Evolutionary conservation across 2,797 vertebrate genomes (phyloP), one percentile per base, ranked within the genome.

Genomic region (Vireo griseus): DNA sequence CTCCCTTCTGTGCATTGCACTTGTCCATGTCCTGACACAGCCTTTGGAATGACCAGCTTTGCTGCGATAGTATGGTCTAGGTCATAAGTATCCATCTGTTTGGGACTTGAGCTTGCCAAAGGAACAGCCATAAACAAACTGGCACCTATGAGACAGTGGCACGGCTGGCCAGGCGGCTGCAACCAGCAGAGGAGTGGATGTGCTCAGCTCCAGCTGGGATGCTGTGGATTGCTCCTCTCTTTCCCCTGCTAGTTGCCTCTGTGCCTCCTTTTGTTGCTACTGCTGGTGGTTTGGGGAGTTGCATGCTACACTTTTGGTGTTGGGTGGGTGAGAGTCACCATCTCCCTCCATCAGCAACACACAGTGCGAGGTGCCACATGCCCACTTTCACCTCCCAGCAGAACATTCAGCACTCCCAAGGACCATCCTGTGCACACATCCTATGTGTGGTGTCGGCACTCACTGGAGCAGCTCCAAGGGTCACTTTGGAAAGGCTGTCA

Each of bases 311-410:
- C 12, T 55, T 62, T n/a, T 50, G 37, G 8, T 31, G 42, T 16
- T 22, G 42, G 29, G 39, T 5, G 28, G 29, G 12, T 13, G 35
- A 31, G 29, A 50, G 42, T 35, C 35, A 22, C 42, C 2, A 1
- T 35, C 13, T 75, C 33, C 16, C 9, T 50, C n/a, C 29, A 8
- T 4, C 50, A 61, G 42, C 5, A 40, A 44, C 0, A 2, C 0
- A 0, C 24, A 21, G 16, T 6, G 35, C 0, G 1, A 58, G 47
- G 63, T 54, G n/a, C 35, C 16, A 2, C 1, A 3, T n/a, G 16
- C 13, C 50, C 59, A 3, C 16, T 2, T 19, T 50, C 33, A 16
- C 29, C 42, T 48, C 73, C 28, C 50, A 51, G 62, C 2, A 26
- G 42, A 16, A 24, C 16, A 35, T 8, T 19, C 72, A 55, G 29